phyloP scores from a whole-genome alignment of 2,888 invertebrate species.

The Candidula unifasciata region DNA sequence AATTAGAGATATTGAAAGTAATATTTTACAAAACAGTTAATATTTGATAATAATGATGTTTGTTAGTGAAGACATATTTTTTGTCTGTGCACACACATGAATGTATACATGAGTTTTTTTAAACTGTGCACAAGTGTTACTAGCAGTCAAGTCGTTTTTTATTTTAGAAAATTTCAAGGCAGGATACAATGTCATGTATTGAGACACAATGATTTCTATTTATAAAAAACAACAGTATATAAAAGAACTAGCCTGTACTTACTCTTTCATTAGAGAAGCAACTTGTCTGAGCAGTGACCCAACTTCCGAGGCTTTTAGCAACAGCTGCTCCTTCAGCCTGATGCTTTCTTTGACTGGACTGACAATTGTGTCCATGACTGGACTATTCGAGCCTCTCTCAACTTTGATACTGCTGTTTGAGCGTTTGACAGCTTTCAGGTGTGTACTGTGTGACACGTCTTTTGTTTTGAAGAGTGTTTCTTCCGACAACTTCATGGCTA shows the following conservation, averaged over 20 bases:
- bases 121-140: no score
- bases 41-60: no score
- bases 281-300: slow-evolving; percentile 42
- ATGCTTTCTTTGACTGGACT: background rate
- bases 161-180: no score
- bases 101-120: no score
- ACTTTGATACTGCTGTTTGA: background rate
- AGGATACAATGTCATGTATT: no score
- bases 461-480: background rate
- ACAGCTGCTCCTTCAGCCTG: slow-evolving; percentile 1
- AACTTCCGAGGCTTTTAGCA: slow-evolving; percentile 42
- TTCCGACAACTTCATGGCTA: slow-evolving; percentile 12
- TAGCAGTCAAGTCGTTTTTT: no score
- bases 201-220: no score
- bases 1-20: no score
- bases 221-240: no score
- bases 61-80: no score
- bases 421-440: background rate
- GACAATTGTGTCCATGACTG: background rate
- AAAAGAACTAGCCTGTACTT: background rate
- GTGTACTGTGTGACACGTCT: background rate
- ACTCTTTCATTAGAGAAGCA: slow-evolving; percentile 39
- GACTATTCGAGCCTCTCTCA: background rate
- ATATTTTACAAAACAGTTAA: no score
- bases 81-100: no score